Evolutionary conservation across 2,888 invertebrate species (phyloP), one percentile per base, ranked within the genome.

Genomic region (Coremacera marginata): DNA sequence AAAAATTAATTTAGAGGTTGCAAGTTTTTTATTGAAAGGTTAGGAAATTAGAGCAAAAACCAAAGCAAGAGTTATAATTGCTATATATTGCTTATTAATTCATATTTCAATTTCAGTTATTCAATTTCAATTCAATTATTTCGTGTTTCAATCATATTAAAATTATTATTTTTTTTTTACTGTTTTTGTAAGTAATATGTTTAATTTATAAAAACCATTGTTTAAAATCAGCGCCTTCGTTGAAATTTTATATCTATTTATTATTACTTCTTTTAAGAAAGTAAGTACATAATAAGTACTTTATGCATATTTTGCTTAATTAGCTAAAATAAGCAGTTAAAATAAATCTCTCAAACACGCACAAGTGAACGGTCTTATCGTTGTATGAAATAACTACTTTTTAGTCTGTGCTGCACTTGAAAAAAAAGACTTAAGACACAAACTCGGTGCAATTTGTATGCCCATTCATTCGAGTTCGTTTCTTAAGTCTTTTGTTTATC

Each of bases 401-500:
- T 14, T 3, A 44, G 44, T 11, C 11, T 14, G 11, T 11, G 44
- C 44, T 55, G 75, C 19, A 70, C 14, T n/a, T n/a, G 79, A 76
- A 76, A 78, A 74, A 25, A 76, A 78, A 80, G 80, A 79, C 78
- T 77, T 77, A 77, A 79, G 78, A 77, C 75, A 79, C 78, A 76
- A 76, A 68, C 67, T 68, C 37, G 67, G 11, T n/a, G 51, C 49
- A 25, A 25, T 51, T 52, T 70, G 16, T n/a, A 16, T 44, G 34
- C 55, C 4, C 16, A 68, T 25, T 70, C 14, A 65, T 51, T 22
- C 72, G 8, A 11, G 74, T 65, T 65, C 34, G 65, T 52, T n/a
- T 65, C 74, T 37, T 65, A 65, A 74, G 65, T 74, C 74, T 74
- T 65, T 65, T 9, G 44, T 44, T 44, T 44, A 44, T 3, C 44